Evolutionary conservation across 2,888 invertebrate species (phyloP).

Genomic region (Adelognathus sp.): DNA sequence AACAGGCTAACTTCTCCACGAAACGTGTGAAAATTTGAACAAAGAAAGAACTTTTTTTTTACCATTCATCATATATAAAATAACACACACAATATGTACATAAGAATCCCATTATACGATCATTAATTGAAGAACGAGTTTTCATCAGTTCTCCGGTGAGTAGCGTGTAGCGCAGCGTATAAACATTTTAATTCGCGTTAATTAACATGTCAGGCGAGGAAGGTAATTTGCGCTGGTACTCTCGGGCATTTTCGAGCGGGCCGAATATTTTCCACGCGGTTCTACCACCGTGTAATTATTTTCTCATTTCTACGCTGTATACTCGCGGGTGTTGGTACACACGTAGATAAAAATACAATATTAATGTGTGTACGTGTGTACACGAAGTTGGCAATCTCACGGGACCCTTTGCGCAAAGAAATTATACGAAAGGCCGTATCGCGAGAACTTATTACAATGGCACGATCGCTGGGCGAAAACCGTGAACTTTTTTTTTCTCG

Average conservation of each 20-base stretch:
- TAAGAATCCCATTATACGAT: background rate
- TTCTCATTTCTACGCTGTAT: slow-evolving; percentile 16
- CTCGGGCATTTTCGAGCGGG: slow-evolving; percentile 38
- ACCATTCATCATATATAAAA: background rate
- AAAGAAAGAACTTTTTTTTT: background rate
- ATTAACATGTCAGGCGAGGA: slow-evolving; percentile 44
- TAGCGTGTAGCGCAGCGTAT: slow-evolving; percentile 1
- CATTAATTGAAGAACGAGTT: slow-evolving; percentile 25
- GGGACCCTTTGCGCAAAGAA: background rate
- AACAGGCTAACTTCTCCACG: background rate
- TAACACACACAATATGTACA: background rate
- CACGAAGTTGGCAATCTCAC: background rate
- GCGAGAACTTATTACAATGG: slow-evolving; percentile 1
- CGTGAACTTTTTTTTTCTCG: background rate
- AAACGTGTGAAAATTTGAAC: background rate
- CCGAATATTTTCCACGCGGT: slow-evolving; percentile 42
- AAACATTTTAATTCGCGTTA: slow-evolving; percentile 46
- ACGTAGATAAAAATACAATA: background rate
- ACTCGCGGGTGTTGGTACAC: background rate
- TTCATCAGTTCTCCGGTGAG: slow-evolving; percentile 11
- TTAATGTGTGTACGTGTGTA: background rate
- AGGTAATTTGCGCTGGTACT: slow-evolving; percentile 36
- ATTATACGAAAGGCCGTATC: background rate
- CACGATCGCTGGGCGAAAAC: background rate
- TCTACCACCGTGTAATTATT: slow-evolving; percentile 48